phyloP scores from a whole-genome alignment of 2,797 vertebrate genomes.

The Steatocranus sp. region DNA sequence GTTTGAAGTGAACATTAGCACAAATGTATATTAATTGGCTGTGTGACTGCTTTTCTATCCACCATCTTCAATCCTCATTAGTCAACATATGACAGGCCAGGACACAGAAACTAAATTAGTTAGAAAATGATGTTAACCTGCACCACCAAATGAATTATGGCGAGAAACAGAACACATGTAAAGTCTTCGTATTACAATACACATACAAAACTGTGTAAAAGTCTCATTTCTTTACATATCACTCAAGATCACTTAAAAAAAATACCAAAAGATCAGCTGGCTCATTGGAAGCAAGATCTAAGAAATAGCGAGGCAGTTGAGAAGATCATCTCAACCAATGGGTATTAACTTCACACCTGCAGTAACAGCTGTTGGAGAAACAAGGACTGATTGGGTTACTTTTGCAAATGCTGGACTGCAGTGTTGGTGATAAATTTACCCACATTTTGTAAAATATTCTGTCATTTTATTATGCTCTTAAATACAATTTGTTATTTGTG shows the following conservation, averaged over 20 bases:
- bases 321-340: not conserved
- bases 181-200: not conserved
- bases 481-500: not conserved
- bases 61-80: not conserved
- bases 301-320: not conserved
- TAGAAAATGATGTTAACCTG: not conserved
- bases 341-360: not conserved
- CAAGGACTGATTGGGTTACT: not conserved
- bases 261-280: not conserved
- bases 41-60: not conserved
- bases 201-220: not conserved
- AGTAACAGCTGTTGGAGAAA: not conserved
- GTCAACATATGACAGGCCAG: not conserved
- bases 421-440: not conserved
- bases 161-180: not conserved
- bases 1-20: not conserved
- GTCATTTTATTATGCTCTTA: not conserved
- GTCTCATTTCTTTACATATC: not conserved
- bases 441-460: not conserved
- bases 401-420: not conserved
- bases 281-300: not conserved
- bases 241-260: not conserved
- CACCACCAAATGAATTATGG: not conserved
- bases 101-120: not conserved
- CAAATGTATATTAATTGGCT: not conserved